Percentiles rank a stretch among this genome's conserved stretches.
These are phyloP conservation scores for Octonoba sinensis DNA, from an alignment of 2,888 invertebrate species.

Conservation along the genomic window DNA sequence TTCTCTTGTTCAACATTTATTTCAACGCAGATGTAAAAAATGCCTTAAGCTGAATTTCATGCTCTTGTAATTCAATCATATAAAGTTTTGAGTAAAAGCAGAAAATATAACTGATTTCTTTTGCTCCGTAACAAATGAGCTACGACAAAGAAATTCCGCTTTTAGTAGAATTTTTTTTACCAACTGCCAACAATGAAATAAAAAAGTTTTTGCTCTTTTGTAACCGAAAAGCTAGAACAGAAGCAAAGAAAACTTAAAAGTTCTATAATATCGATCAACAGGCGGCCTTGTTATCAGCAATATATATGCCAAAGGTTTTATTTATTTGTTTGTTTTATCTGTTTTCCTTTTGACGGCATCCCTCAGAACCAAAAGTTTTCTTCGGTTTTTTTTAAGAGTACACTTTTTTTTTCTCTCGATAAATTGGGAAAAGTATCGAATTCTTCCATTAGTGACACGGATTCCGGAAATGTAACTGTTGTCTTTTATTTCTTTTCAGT, in stretches of 20 bases:
- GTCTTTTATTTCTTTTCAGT: not conserved
- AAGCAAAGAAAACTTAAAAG: slow-evolving; percentile 38
- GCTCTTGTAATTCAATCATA: no score
- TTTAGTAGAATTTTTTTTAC: not conserved
- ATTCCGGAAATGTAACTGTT: slow-evolving; percentile 1
- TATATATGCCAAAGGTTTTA: slow-evolving; percentile 46
- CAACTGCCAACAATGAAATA: not conserved
- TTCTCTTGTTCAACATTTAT: no score
- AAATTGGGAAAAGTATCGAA: slow-evolving; percentile 13
- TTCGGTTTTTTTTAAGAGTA: slow-evolving; percentile 22
- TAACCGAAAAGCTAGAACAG: slow-evolving; percentile 21
- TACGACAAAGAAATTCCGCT: slow-evolving; percentile 10
- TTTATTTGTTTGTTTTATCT: slow-evolving; percentile 40
- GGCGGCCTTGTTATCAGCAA: slow-evolving; percentile 49
- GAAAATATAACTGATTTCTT: slow-evolving; percentile 28
- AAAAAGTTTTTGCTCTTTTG: not conserved
- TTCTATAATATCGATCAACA: slow-evolving; percentile 58
- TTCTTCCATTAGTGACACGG: slow-evolving; percentile 2
- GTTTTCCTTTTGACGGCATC: slow-evolving; percentile 6
- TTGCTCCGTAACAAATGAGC: slow-evolving; percentile 37
- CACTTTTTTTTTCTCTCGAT: slow-evolving; percentile 14
- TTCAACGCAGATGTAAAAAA: no score
- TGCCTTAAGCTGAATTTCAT: no score
- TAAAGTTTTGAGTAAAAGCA: not conserved
- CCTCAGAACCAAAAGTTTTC: slow-evolving; percentile 11